Percentiles rank a stretch among this genome's conserved stretches.
phyloP scores from a whole-genome alignment of 2,888 invertebrate species.

The Brachypalpus laphriformis region DNA sequence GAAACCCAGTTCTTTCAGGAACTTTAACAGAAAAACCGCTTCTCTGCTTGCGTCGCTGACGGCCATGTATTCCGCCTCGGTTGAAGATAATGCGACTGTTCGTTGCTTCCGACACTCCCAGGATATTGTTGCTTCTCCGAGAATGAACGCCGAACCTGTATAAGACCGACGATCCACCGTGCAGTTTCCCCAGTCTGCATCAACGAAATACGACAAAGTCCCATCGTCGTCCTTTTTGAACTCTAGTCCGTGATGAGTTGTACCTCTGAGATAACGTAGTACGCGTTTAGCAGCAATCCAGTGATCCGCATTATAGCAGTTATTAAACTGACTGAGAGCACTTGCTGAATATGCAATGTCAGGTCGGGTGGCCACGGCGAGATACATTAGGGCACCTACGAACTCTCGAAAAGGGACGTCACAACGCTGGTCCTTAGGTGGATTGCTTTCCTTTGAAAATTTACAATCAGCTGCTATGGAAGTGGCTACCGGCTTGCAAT shows the following conservation, averaged over 20 bases:
- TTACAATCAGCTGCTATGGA: slow-evolving; percentile 43
- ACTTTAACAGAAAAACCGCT: slow-evolving; percentile 21
- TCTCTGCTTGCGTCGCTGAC: slow-evolving; percentile 23
- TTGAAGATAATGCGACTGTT: slow-evolving; percentile 11
- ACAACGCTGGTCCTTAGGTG: slow-evolving; percentile 1
- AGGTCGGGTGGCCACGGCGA: slow-evolving; percentile 6
- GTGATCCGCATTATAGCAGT: slow-evolving; percentile 6
- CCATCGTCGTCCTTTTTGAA: background rate
- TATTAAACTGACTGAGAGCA: slow-evolving; percentile 36
- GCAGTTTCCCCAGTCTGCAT: slow-evolving; percentile 48
- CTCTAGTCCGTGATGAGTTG: background rate
- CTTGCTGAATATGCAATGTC: slow-evolving; percentile 23
- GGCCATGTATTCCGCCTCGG: slow-evolving; percentile 30
- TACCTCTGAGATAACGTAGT: slow-evolving; percentile 17
- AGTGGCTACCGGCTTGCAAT: slow-evolving; percentile 64
- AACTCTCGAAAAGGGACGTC: slow-evolving; percentile 15
- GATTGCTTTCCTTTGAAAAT: slow-evolving; percentile 2
- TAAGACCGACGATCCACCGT: slow-evolving; percentile 33
- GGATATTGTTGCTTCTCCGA: slow-evolving; percentile 1
- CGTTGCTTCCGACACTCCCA: slow-evolving; percentile 24
- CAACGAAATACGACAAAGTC: slow-evolving; percentile 11
- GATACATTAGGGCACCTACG: slow-evolving; percentile 2
- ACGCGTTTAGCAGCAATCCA: slow-evolving; percentile 17
- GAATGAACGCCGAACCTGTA: slow-evolving; percentile 3
- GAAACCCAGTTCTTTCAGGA: slow-evolving; percentile 21